A percentile compares a stretch with the other conserved stretches of the same genome.
phyloP scores from a whole-genome alignment of 1,140 invertebrate species.

The Trialeurodes vaporariorum region DNA sequence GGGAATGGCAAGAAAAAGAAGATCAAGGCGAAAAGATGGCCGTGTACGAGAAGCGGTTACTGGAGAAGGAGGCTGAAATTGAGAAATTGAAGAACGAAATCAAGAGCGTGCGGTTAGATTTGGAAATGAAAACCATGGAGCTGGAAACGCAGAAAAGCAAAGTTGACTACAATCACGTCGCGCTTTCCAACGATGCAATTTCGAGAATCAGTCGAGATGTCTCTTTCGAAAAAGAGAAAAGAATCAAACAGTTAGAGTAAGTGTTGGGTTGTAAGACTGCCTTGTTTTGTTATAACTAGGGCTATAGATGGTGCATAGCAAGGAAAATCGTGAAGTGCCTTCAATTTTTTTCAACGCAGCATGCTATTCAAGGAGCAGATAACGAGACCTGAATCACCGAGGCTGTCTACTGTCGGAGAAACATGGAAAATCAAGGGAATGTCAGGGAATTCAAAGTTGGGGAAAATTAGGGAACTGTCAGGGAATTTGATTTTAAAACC shows the following conservation, averaged over 20 bases:
- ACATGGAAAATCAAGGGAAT: too few species aligned
- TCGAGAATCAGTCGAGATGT: slow-evolving; percentile 31
- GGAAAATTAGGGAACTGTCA: too few species aligned
- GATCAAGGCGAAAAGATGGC: neutral
- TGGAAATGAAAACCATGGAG: slow-evolving; percentile 27
- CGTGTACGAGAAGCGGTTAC: slow-evolving; percentile 1
- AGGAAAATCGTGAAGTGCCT: too few species aligned
- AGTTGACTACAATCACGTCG: slow-evolving; percentile 13
- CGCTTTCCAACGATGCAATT: slow-evolving; percentile 19
- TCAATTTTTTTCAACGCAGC: too few species aligned
- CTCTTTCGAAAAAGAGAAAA: slow-evolving; percentile 32
- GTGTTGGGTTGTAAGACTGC: slow-evolving; percentile 9
- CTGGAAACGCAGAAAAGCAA: slow-evolving; percentile 32
- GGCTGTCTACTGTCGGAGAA: too few species aligned
- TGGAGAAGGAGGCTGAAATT: slow-evolving; percentile 4
- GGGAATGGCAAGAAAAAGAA: slow-evolving; percentile 30
- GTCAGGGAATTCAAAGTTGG: too few species aligned
- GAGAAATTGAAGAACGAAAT: slow-evolving; percentile 9
- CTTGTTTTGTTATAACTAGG: slow-evolving; percentile 5
- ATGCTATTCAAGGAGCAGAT: too few species aligned
- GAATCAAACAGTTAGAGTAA: slow-evolving; percentile 30
- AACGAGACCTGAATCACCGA: too few species aligned
- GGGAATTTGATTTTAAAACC: too few species aligned
- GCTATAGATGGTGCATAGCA: too few species aligned
- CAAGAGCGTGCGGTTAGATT: slow-evolving; percentile 9